Evolutionary conservation across 2,113 vertebrate genomes (phyloP).

Genomic region (Tapirus terrestris): DNA sequence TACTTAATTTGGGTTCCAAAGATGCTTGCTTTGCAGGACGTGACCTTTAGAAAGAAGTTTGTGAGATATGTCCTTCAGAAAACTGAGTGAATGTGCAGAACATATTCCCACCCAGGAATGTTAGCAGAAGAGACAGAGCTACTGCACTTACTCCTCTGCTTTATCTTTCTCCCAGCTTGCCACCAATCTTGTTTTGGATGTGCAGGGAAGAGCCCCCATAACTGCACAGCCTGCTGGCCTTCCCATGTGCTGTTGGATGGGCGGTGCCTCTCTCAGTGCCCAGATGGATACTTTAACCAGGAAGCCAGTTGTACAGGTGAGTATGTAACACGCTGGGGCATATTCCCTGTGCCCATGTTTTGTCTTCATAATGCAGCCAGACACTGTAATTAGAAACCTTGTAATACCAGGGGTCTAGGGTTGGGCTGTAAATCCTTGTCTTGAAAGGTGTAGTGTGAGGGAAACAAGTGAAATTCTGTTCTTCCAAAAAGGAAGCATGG

Average conservation of each 20-base stretch:
- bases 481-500: background rate
- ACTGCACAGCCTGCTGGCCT: constrained; percentile 88
- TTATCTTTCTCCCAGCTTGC: constrained; percentile 87
- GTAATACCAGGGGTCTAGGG: background rate
- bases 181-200: constrained; percentile 90
- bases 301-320: constrained; percentile 88
- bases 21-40: background rate
- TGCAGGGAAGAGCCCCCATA: constrained; percentile 82
- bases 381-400: background rate
- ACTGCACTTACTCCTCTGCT: background rate
- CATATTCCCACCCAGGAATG: background rate
- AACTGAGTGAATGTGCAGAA: background rate
- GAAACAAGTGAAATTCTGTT: background rate
- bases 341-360: background rate
- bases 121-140: background rate
- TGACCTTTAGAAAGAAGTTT: background rate
- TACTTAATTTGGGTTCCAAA: background rate
- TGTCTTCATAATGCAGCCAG: background rate
- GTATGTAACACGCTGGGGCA: constrained; percentile 40
- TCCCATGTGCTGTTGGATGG: constrained; percentile 84
- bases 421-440: background rate
- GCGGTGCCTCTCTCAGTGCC: constrained; percentile 87
- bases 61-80: background rate
- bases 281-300: constrained; percentile 85
- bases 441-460: background rate